phyloP scores from a whole-genome alignment of 2,888 invertebrate species.

The Diogma glabrata region DNA sequence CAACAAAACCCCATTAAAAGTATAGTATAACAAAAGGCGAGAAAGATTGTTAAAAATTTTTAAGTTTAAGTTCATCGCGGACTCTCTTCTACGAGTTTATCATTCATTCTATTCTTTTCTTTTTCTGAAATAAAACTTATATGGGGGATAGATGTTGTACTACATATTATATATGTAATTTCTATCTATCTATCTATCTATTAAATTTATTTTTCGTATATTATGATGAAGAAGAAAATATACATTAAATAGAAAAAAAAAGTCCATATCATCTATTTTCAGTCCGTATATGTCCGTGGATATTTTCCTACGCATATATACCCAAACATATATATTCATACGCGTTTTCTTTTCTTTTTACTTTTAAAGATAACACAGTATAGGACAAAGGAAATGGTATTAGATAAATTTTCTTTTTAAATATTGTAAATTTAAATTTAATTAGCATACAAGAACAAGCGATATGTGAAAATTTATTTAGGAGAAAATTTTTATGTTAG shows the following conservation, averaged over 20 bases:
- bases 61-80: constrained; percentile 11
- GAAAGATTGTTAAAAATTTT: constrained; percentile 8
- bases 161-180: background rate
- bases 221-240: constrained; percentile 6
- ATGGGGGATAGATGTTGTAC: background rate
- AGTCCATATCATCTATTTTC: constrained; percentile 7
- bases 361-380: no score
- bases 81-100: constrained; percentile 1
- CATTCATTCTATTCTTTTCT: constrained; percentile 2
- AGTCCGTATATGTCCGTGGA: constrained; percentile 6
- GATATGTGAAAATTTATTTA: no score
- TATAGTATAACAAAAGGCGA: constrained; percentile 8
- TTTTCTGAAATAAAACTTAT: constrained; percentile 2
- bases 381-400: no score
- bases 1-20: constrained; percentile 8
- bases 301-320: constrained; percentile 1
- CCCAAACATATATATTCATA: background rate
- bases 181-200: background rate
- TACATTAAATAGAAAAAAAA: constrained; percentile 3
- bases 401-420: no score
- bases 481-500: no score
- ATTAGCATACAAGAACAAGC: no score
- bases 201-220: constrained; percentile 4
- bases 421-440: no score
- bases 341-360: background rate